Evolutionary conservation across 2,797 vertebrate species (phyloP), one percentile per base, ranked within the genome.

Genomic region (Arnoldichthys spilopterus): DNA sequence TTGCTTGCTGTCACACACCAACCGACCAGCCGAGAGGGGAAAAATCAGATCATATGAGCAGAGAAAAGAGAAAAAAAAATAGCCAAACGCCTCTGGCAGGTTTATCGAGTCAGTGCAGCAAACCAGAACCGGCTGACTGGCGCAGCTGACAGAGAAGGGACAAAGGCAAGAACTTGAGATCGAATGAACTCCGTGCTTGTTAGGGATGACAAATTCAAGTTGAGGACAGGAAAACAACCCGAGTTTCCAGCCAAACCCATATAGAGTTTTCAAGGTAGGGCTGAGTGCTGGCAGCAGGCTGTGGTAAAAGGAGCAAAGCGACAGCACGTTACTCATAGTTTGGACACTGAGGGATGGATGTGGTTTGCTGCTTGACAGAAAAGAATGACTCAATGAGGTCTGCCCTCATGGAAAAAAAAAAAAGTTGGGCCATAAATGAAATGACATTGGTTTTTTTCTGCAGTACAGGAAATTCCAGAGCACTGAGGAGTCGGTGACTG

Each of bases 311-410:
- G 70, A 74, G 51, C 45, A 80, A 68, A 67, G 8, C 43, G 47
- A 63, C 15, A 34, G 70, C 76, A 79, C 26, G 80, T 88, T 89
- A 90, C 87, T 92, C 89, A 91, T 84, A 86, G 86, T 85, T 76
- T 73, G 76, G 79, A 79, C 85, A 86, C 61, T 83, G 75, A 83
- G 83, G 89, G 91, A 93, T 89, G 89, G 87, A 90, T 91, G 92
- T 86, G 86, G 89, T 88, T 91, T 91, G 84, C 86, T 80, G 85
- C 68, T 85, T 89, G 89, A 91, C 89, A 88, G 72, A 92, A 86
- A 92, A 86, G 85, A 91, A 91, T 89, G 87, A 82, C 54, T 86
- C 74, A 88, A 90, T 86, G 88, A 90, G 90, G 85, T 91, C 90
- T 86, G 84, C 86, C 87, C 85, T 79, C 86, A 83, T 85, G 64